Base-by-base conservation (phyloP, 2,797 vertebrate species). In the Pogonophryne albipinna region DNA sequence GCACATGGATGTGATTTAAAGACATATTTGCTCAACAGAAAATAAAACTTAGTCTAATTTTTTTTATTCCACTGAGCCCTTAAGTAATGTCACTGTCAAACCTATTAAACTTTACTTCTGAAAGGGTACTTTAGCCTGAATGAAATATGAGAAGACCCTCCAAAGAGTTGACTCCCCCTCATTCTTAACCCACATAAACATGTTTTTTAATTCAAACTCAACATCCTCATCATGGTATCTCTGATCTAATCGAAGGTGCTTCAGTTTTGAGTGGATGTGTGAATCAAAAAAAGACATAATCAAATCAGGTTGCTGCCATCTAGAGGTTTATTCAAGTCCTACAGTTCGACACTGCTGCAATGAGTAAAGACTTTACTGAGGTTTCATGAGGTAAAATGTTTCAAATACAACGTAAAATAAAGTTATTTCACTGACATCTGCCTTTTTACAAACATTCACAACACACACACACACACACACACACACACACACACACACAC, bases 261-360 rank as follows among this genome's bases (percentile, higher is more conserved):
- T 70, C 8, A 46, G 70, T 10, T 45, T 50, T 67, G 16, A 57
- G 15, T 15, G 49, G 11, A n/a, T 27, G 55, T 72, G 56, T 17
- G 16, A 50, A 61, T 72, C 31, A 56, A 14, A 10, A 38, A 55
- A 71, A 0, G 2, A 52, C 23, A 41, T 15, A 3, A 55, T 17
- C 9, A 13, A 72, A 41, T 80, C 68, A 74, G 69, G 55, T 52
- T 83, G 76, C 81, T 91, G 84, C 84, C 85, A 85, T 80, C 73
- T 83, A 80, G 80, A 85, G 80, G 67, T 89, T 85, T 88, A 88
- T 86, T 91, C 15, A n/a, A 66, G 69, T 71, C 64, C 13, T 80
- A 78, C 66, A 78, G 56, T 66, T 81, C 31, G 76, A 53, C 47
- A 56, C 53, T 74, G 57, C 27, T 66, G 65, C 31, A 63, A 57